Base-by-base conservation (phyloP, 2,888 invertebrate genomes). In the Tridacna crocea region DNA sequence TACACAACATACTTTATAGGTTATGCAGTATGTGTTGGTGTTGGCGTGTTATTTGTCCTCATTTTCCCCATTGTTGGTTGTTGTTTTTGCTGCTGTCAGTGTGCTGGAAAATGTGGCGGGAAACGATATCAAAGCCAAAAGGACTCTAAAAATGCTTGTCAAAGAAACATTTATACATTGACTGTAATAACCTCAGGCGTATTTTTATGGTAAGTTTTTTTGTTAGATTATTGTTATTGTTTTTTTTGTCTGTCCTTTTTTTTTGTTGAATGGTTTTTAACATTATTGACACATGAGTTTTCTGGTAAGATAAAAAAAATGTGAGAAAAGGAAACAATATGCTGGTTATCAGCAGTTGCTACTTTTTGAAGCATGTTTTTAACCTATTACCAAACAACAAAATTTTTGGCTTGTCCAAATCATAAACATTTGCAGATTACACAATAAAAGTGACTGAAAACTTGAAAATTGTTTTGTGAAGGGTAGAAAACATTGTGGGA, bases 51-150 rank as follows among this genome's bases (percentile, higher is more conserved):
- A n/a, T 68, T 68, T 24, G 48, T 22, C 12, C 19, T 92, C 46
- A 72, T 91, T 24, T 88, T 92, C 70, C 90, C 92, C 17, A 68
- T 92, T 63, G 82, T 90, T 47, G 91, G 88, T 76, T 86, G 85
- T 70, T 92, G 22, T 51, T 70, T 70, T 47, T 70, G 51, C 17
- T 70, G 70, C 51, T 51, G 70, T 22, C 70, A 51, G 1, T 70
- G 70, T 51, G 48, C 51, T 22, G 70, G 70, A 22, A 70, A 70
- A 70, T 70, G 70, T 70, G 70, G 70, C 26, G 70, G 70, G 15
- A 70, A 51, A 24, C n/a, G 70, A 17, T 24, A 24, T 17, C 70
- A 70, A 24, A 24, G 11, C 12, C 4, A 51, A 12, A 26, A 51
- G 15, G 70, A 51, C 10, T 0, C 70, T 12, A 6, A 2, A 11